Percentiles rank a stretch among this genome's conserved stretches.
Evolutionary conservation across 2,888 invertebrate genomes (phyloP).

Genomic region (Meiosimyza platycephala): DNA sequence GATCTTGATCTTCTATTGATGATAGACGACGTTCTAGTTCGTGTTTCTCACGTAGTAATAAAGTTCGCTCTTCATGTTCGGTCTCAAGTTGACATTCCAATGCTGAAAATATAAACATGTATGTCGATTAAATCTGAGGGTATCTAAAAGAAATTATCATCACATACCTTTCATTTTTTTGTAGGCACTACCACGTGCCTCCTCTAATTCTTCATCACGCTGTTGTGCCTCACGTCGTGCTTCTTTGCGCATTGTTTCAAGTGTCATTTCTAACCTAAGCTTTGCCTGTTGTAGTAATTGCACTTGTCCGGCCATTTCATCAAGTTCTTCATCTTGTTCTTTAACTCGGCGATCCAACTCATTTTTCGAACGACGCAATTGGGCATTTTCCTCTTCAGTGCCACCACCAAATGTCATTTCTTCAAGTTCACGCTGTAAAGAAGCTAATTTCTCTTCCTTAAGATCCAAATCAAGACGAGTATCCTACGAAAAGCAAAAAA

Average conservation of each 20-base stretch:
- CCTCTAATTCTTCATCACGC: slow-evolving; percentile 93
- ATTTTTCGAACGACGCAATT: slow-evolving; percentile 84
- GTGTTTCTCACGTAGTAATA: slow-evolving; percentile 87
- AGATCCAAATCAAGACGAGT: slow-evolving; percentile 88
- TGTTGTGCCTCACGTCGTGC: slow-evolving; percentile 89
- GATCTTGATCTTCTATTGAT: slow-evolving; percentile 80
- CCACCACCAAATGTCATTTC: slow-evolving; percentile 84
- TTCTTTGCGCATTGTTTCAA: slow-evolving; percentile 93
- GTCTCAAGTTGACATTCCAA: slow-evolving; percentile 92
- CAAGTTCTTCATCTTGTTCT: slow-evolving; percentile 94
- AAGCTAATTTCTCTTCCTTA: slow-evolving; percentile 85
- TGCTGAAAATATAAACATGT: slow-evolving; percentile 67
- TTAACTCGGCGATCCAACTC: slow-evolving; percentile 87
- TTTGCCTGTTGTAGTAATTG: slow-evolving; percentile 92
- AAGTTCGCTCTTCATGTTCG: slow-evolving; percentile 91
- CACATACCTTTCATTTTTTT: slow-evolving; percentile 88
- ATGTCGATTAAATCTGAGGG: not conserved
- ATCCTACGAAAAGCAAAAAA: slow-evolving; percentile 71
- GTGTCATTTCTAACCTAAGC: slow-evolving; percentile 90
- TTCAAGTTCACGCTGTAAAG: slow-evolving; percentile 85
- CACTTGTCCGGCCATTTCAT: slow-evolving; percentile 93
- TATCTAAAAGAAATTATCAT: not conserved
- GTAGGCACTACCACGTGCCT: slow-evolving; percentile 87
- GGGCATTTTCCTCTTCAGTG: slow-evolving; percentile 87
- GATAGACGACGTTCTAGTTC: slow-evolving; percentile 89